phyloP scores from a whole-genome alignment of 2,113 vertebrate species.

The Pitta sordida region DNA sequence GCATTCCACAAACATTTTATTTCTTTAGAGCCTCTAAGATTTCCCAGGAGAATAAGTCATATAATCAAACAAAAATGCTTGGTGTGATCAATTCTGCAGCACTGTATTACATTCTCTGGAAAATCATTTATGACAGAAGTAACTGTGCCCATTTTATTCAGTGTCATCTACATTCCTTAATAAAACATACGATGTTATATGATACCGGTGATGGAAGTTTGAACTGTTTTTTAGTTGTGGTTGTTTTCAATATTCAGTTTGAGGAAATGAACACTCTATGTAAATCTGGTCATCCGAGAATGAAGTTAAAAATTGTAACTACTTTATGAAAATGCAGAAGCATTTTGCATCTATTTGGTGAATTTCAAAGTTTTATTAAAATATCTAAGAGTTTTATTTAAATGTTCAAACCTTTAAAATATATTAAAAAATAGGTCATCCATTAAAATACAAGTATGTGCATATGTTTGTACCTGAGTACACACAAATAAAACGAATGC shows the following conservation, averaged over 20 bases:
- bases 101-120: neutral
- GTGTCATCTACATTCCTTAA: neutral
- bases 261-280: neutral
- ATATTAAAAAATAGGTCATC: neutral
- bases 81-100: neutral
- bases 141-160: neutral
- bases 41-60: neutral
- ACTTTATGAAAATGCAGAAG: neutral
- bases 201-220: neutral
- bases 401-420: neutral
- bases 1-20: conserved; percentile 5
- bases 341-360: neutral
- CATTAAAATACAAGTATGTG: neutral
- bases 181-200: neutral
- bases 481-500: neutral
- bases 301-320: neutral
- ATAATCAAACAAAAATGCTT: conserved; percentile 12
- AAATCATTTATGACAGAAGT: neutral
- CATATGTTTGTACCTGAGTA: neutral
- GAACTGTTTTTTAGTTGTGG: neutral
- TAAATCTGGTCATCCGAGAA: neutral
- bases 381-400: neutral
- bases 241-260: neutral
- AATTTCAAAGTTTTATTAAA: neutral
- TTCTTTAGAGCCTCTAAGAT: conserved; percentile 1